Evolutionary conservation across 2,797 vertebrate genomes (phyloP).

Genomic region (Chrosomus eos): DNA sequence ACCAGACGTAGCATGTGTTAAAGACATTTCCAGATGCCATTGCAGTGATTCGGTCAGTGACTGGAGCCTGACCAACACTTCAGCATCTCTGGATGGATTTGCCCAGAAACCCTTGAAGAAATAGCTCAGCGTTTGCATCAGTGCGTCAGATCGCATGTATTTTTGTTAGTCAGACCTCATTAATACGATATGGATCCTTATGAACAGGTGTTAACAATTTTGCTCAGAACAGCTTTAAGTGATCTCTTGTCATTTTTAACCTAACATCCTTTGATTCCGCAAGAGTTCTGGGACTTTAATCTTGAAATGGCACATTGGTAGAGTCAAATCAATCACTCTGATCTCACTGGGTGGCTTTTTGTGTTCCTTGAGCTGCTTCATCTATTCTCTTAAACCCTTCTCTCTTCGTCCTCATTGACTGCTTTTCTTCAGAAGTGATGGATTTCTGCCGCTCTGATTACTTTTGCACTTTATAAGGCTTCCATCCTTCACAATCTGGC

Average conservation of each 20-base stretch:
- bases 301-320: constrained; percentile 25
- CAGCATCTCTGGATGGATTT: constrained; percentile 23
- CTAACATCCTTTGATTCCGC: constrained; percentile 18
- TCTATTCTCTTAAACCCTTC: constrained; percentile 16
- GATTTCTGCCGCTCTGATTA: constrained; percentile 10
- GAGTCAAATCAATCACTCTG: constrained; percentile 40
- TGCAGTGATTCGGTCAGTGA: constrained; percentile 12
- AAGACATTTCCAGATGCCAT: constrained; percentile 34
- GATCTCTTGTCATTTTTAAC: constrained; percentile 12
- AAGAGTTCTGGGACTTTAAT: constrained; percentile 36
- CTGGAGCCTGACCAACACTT: constrained; percentile 16
- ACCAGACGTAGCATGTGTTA: constrained; percentile 32
- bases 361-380: constrained; percentile 25
- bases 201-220: constrained; percentile 31
- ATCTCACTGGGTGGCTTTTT: constrained; percentile 44
- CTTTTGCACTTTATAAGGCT: constrained; percentile 21
- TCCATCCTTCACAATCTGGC: constrained; percentile 29
- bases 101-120: not conserved
- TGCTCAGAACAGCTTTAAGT: not conserved
- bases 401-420: constrained; percentile 37
- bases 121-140: constrained; percentile 15
- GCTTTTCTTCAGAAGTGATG: constrained; percentile 29
- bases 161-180: constrained; percentile 37
- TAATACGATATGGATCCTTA: constrained; percentile 21
- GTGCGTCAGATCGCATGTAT: constrained; percentile 1